phyloP scores from a whole-genome alignment of 2,113 vertebrate species.

The Gopherus evgoodei region DNA sequence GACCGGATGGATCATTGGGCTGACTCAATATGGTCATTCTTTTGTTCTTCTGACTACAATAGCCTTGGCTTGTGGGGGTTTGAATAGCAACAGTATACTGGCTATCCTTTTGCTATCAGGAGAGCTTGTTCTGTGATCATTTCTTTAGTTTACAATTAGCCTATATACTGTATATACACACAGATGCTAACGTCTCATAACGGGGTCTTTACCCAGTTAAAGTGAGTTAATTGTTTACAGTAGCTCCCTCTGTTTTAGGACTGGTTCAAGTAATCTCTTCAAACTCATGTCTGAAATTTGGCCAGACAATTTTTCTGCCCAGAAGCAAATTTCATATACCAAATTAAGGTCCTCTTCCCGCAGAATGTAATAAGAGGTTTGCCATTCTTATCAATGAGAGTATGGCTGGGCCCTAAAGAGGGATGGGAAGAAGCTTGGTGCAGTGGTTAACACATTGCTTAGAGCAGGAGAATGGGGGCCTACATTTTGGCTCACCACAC shows the following conservation, averaged over 20 bases:
- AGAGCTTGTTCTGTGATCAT: not conserved
- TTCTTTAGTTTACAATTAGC: not conserved
- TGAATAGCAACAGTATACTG: not conserved
- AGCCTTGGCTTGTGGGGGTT: not conserved
- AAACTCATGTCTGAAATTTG: not conserved
- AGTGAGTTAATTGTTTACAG: not conserved
- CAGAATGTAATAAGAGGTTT: not conserved
- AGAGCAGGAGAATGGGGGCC: not conserved
- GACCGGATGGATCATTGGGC: not conserved
- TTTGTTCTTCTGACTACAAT: not conserved
- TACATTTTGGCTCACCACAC: not conserved
- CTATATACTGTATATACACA: not conserved
- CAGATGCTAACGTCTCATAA: rapidly evolving
- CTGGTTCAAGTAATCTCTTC: not conserved
- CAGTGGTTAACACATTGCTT: not conserved
- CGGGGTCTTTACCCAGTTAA: rapidly evolving
- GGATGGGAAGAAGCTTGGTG: not conserved
- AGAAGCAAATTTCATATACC: not conserved
- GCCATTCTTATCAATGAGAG: not conserved
- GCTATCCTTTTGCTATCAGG: not conserved
- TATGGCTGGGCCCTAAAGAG: not conserved
- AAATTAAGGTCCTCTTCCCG: not conserved
- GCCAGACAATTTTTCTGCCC: not conserved
- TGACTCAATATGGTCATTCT: not conserved
- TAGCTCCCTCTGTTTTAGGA: not conserved